Evolutionary conservation across 2,113 vertebrate species (phyloP).

Genomic region (Charadrius vociferus): DNA sequence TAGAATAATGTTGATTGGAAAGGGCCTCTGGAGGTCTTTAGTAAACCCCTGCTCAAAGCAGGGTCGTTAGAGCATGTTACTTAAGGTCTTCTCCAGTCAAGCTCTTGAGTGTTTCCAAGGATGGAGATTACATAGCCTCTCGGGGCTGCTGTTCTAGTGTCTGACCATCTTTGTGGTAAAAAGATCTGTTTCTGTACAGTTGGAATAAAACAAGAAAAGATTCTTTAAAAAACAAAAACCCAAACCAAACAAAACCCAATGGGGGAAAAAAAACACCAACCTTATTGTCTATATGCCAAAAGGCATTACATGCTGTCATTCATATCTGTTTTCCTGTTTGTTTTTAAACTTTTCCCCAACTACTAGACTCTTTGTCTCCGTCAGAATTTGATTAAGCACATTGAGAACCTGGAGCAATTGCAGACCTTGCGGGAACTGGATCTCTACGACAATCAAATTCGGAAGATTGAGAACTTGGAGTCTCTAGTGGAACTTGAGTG

Average conservation of each 20-base stretch:
- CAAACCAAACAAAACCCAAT: neutral
- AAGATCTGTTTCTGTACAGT: neutral
- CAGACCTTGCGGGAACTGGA: conserved; percentile 88
- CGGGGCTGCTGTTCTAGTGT: neutral
- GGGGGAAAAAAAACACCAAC: accelerated
- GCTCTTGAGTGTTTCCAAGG: neutral
- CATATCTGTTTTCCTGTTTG: neutral
- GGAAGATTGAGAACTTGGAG: conserved; percentile 92
- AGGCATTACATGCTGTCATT: neutral
- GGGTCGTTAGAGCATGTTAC: neutral
- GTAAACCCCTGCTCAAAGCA: neutral
- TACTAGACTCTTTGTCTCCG: conserved; percentile 91
- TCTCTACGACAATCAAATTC: conserved; percentile 97
- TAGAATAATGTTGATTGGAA: accelerated
- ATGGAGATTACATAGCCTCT: neutral
- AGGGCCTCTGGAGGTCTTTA: neutral
- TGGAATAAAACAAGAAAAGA: neutral
- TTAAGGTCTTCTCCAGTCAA: neutral
- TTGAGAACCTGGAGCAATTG: conserved; percentile 92
- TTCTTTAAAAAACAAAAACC: neutral
- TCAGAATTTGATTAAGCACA: conserved; percentile 94
- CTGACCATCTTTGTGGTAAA: neutral
- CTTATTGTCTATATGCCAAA: neutral
- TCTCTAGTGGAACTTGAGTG: conserved; percentile 89
- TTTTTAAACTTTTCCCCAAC: neutral